These are phyloP conservation scores for Cetoscarus ocellatus DNA, from an alignment of 2,797 vertebrate genomes.

Conservation along the genomic window DNA sequence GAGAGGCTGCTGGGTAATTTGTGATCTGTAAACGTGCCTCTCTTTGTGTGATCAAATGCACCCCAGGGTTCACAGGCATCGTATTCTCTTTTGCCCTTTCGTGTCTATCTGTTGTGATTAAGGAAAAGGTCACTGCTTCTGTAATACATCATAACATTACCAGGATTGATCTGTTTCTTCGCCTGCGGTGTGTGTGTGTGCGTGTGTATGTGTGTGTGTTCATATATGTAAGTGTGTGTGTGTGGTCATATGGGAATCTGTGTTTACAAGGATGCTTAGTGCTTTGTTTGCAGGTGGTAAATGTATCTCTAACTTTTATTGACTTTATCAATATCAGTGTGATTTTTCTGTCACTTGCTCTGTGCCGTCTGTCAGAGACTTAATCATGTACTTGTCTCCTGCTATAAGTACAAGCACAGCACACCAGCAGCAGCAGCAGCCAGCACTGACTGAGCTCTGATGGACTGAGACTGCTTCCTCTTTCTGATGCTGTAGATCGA, in stretches of 20 bases:
- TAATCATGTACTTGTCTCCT: constrained; percentile 60
- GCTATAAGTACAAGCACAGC: constrained; percentile 66
- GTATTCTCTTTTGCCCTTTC: constrained; percentile 66
- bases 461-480: constrained; percentile 42
- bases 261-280: constrained; percentile 10
- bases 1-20: constrained; percentile 10
- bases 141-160: constrained; percentile 61
- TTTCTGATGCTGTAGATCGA: constrained; percentile 46
- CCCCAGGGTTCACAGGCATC: constrained; percentile 8
- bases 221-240: constrained; percentile 19
- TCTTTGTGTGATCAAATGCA: neutral
- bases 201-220: too few relatives aligned
- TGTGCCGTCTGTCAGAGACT: constrained; percentile 40
- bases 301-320: constrained; percentile 44
- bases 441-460: constrained; percentile 38
- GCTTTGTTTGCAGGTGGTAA: constrained; percentile 40
- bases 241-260: neutral
- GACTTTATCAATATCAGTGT: constrained; percentile 46
- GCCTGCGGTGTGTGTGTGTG: constrained; percentile 2
- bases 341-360: constrained; percentile 30
- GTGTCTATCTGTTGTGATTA: constrained; percentile 67
- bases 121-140: constrained; percentile 80
- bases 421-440: constrained; percentile 33
- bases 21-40: neutral
- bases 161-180: constrained; percentile 63